Conservation (phyloP, 2,888 invertebrate genomes). For the Stenchaetothrips biformis region DNA sequence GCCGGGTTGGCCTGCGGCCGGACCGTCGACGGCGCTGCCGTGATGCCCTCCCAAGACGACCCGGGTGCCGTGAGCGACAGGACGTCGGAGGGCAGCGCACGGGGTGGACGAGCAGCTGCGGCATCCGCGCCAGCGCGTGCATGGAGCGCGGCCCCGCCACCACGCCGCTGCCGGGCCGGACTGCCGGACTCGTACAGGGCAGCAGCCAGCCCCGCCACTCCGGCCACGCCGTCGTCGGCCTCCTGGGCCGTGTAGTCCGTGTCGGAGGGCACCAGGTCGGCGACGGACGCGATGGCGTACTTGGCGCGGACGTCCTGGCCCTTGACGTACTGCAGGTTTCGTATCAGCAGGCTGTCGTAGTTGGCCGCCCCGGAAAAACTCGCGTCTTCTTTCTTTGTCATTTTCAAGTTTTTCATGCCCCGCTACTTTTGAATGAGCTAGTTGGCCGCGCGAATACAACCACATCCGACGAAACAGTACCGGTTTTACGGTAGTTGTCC, state of each 20-base stretch:
- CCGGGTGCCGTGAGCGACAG: neutral
- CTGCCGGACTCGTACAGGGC: neutral
- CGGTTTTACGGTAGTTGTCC: too few relatives aligned
- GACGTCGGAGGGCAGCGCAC: neutral
- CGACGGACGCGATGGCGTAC: constrained; percentile 29
- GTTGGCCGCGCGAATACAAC: too few relatives aligned
- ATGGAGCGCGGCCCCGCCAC: too few relatives aligned
- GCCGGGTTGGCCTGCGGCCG: constrained; percentile 10
- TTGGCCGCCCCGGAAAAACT: too few relatives aligned
- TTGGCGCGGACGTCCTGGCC: constrained; percentile 29
- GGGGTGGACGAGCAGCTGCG: neutral
- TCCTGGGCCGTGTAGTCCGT: constrained; percentile 28
- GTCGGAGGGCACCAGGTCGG: constrained; percentile 29
- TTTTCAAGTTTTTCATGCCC: too few relatives aligned
- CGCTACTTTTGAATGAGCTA: too few relatives aligned
- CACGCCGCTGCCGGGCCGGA: neutral
- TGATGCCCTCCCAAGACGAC: neutral
- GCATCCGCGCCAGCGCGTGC: neutral
- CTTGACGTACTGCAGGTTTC: too few relatives aligned
- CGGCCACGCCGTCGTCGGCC: constrained; percentile 25
- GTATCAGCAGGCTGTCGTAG: too few relatives aligned
- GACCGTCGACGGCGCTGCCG: neutral
- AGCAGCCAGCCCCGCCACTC: neutral
- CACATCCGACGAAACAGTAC: too few relatives aligned
- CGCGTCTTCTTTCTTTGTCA: too few relatives aligned